phyloP scores from a whole-genome alignment of 2,888 invertebrate genomes.

The Noctua janthe region DNA sequence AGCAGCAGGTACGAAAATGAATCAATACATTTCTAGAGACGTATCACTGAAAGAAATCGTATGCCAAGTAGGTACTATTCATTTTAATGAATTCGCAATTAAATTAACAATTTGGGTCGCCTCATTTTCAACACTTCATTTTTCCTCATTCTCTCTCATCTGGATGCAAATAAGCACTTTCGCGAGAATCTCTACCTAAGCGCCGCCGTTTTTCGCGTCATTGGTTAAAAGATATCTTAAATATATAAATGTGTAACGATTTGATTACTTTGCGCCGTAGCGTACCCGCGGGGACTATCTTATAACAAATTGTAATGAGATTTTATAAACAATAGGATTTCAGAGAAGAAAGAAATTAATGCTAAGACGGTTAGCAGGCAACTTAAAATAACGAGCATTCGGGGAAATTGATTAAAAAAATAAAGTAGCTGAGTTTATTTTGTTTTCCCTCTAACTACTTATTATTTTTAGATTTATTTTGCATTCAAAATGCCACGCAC shows the following conservation, averaged over 20 bases:
- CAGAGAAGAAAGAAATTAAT: slow-evolving; percentile 42
- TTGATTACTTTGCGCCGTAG: slow-evolving; percentile 63
- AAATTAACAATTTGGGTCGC: slow-evolving; percentile 47
- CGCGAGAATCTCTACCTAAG: slow-evolving; percentile 58
- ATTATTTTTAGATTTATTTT: slow-evolving; percentile 3
- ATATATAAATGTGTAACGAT: slow-evolving; percentile 57
- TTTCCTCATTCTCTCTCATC: slow-evolving; percentile 60
- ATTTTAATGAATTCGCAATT: slow-evolving; percentile 57
- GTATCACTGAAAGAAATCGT: slow-evolving; percentile 19
- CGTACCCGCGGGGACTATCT: slow-evolving; percentile 38
- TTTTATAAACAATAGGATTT: slow-evolving; percentile 59
- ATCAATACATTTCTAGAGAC: neutral
- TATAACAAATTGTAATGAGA: slow-evolving; percentile 59
- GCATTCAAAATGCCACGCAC: neutral
- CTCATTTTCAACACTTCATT: slow-evolving; percentile 52
- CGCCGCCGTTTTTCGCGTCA: slow-evolving; percentile 67
- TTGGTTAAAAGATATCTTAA: slow-evolving; percentile 62
- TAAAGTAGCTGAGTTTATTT: slow-evolving; percentile 17
- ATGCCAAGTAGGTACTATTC: slow-evolving; percentile 20
- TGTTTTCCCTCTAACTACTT: slow-evolving; percentile 21
- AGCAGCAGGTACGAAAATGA: neutral
- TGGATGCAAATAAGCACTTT: slow-evolving; percentile 70
- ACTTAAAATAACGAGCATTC: slow-evolving; percentile 46
- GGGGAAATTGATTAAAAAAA: slow-evolving; percentile 44
- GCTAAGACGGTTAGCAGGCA: slow-evolving; percentile 27